Evolutionary conservation across 2,797 vertebrate species (phyloP), one percentile per base, ranked within the genome.

Genomic region (Limnodromus scolopaceus): DNA sequence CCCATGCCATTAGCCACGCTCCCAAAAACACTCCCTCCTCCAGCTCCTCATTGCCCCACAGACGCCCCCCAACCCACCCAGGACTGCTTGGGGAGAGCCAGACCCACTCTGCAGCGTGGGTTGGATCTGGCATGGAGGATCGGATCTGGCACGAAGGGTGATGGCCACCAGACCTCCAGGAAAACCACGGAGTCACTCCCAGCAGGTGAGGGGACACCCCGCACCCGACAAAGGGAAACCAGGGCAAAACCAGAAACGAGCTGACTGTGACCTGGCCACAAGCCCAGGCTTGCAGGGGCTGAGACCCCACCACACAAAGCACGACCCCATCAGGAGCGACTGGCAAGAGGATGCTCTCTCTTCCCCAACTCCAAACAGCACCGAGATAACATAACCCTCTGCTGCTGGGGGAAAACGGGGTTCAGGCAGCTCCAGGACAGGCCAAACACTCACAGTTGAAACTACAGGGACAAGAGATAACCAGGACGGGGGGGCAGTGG

Each of bases 401-500:
- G 64, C 54, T 55, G 54, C 54, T n/a, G n/a, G 55, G 41, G 10
- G 19, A 76, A 64, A 71, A 0, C 20, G 20, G 20, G 36, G 57
- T 41, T 46, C 61, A 32, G 19, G 25, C 38, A 78, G 19, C 41
- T 48, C 51, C 79, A 64, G 54, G n/a, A 16, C 22, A 36, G 61
- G 27, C 19, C 65, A 58, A 70, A 69, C 66, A 20, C 38, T 7
- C 53, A 41, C 49, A 87, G 34, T 32, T 16, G 10, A 58, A 89
- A 74, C 39, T 11, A 15, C n/a, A 63, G 22, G 38, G 28, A 51
- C 22, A 17, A 63, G 48, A 36, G 45, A 72, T 3, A 68, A 88
- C 13, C 13, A 14, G 61, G 10, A 32, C 0, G 2, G 32, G 16
- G 32, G 25, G 17, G 6, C 38, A 46, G n/a, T 0, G 1, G 49